A percentile compares a stretch with the other conserved stretches of the same genome.
phyloP scores from a whole-genome alignment of 2,888 invertebrate species.

The Periphyllus acericola region DNA sequence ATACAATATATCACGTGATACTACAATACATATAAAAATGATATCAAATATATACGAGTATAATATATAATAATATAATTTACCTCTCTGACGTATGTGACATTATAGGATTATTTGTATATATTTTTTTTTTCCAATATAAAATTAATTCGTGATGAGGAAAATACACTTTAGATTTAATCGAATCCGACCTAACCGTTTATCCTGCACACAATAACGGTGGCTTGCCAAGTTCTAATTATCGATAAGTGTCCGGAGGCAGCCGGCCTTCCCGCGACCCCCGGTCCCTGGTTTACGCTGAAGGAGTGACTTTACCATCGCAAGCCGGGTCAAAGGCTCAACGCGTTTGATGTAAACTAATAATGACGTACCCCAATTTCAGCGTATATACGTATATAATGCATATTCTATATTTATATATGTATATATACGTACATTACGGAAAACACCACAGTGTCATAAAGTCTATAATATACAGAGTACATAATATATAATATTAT shows the following conservation, averaged over 20 bases:
- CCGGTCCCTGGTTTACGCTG: not conserved
- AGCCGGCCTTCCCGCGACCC: not conserved
- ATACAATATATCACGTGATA: too few relatives aligned
- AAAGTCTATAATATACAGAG: not conserved
- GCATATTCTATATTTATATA: not conserved
- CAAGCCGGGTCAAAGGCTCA: constrained; percentile 29
- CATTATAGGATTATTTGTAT: constrained; percentile 7
- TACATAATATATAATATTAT: not conserved
- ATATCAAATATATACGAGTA: too few relatives aligned
- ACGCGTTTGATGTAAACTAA: constrained; percentile 52
- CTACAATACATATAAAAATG: too few relatives aligned
- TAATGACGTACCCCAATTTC: constrained; percentile 42
- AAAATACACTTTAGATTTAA: constrained; percentile 30
- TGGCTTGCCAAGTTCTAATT: constrained; percentile 39
- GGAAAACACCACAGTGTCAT: not conserved
- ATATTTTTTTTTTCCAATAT: not conserved
- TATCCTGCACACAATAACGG: constrained; percentile 28
- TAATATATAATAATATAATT: too few relatives aligned
- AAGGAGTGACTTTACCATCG: constrained; percentile 21
- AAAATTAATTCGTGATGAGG: not conserved
- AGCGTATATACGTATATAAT: constrained; percentile 12
- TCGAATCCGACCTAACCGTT: constrained; percentile 44
- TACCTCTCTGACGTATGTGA: not conserved
- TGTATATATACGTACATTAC: not conserved
- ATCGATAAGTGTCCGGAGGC: constrained; percentile 48